Percentiles rank a stretch among this genome's conserved stretches.
Conservation (phyloP, 2,888 invertebrate species). For the Gortyna flavago region DNA sequence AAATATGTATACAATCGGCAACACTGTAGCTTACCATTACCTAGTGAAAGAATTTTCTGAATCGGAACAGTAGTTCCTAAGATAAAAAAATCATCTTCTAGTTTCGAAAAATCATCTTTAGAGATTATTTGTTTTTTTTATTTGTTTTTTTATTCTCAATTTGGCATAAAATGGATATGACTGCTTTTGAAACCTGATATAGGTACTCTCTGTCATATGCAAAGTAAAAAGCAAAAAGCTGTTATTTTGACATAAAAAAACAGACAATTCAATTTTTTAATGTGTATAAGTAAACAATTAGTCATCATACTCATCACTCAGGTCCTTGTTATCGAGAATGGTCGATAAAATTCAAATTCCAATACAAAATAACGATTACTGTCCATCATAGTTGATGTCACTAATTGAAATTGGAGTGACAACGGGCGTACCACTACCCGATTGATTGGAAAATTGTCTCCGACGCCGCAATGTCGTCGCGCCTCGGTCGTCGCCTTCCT, state of each 20-base stretch:
- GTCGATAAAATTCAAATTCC: slow-evolving; percentile 27
- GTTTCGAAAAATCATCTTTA: too few species aligned
- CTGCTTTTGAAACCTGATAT: too few species aligned
- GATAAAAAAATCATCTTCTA: too few species aligned
- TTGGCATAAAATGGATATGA: too few species aligned
- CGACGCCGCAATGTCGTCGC: slow-evolving; percentile 75
- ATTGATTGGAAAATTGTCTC: slow-evolving; percentile 86
- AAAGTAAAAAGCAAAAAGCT: too few species aligned
- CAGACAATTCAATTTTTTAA: too few species aligned
- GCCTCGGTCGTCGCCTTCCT: slow-evolving; percentile 73
- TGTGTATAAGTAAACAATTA: slow-evolving; percentile 2
- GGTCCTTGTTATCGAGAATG: slow-evolving; percentile 1
- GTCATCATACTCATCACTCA: too few species aligned
- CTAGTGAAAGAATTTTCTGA: background rate
- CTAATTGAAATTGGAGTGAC: slow-evolving; percentile 43
- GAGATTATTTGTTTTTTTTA: too few species aligned
- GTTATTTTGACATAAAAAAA: too few species aligned
- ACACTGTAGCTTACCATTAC: background rate
- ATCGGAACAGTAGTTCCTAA: background rate
- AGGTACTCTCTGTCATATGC: too few species aligned
- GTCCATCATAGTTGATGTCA: slow-evolving; percentile 49
- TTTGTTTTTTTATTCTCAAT: too few species aligned
- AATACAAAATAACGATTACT: slow-evolving; percentile 19
- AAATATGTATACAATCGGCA: background rate
- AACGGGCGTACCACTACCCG: slow-evolving; percentile 70